Percentiles rank a stretch among this genome's conserved stretches.
Conservation (phyloP, 1,140 invertebrate species). For the Drosophila suzukii region DNA sequence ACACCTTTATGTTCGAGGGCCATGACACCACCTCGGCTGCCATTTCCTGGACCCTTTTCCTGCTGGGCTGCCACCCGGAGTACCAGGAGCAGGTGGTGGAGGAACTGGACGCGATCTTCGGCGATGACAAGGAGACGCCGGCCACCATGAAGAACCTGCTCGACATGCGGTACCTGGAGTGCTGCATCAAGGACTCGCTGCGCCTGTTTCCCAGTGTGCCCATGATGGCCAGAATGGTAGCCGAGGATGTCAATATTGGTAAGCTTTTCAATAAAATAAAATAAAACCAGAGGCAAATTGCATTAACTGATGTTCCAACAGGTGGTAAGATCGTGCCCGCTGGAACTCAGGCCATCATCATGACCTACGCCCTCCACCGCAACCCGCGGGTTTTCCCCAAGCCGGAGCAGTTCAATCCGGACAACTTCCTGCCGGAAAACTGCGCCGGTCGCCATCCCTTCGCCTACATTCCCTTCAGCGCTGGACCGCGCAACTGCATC, state of each 20-base stretch:
- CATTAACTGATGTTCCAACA: slow-evolving; percentile 29
- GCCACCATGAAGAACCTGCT: slow-evolving; percentile 88
- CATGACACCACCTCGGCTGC: slow-evolving; percentile 92
- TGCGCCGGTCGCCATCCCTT: slow-evolving; percentile 87
- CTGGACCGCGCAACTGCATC: slow-evolving; percentile 89
- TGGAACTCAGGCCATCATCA: slow-evolving; percentile 86
- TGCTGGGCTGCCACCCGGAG: slow-evolving; percentile 88
- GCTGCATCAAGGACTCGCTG: slow-evolving; percentile 89
- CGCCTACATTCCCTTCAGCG: slow-evolving; percentile 91
- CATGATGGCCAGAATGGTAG: slow-evolving; percentile 87
- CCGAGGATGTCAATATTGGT: slow-evolving; percentile 87
- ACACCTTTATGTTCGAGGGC: slow-evolving; percentile 94
- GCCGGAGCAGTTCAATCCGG: slow-evolving; percentile 91
- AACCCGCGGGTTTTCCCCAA: slow-evolving; percentile 88
- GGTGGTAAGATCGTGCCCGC: slow-evolving; percentile 85
- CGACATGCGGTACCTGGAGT: slow-evolving; percentile 90
- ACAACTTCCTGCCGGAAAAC: slow-evolving; percentile 89
- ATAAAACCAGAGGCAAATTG: too few species aligned
- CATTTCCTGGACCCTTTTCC: slow-evolving; percentile 88
- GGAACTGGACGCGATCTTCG: slow-evolving; percentile 88
- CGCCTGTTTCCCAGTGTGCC: slow-evolving; percentile 90
- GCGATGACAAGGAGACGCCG: slow-evolving; percentile 84
- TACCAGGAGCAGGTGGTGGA: slow-evolving; percentile 87
- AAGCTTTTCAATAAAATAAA: slow-evolving; percentile 17
- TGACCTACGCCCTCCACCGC: slow-evolving; percentile 88